Percentiles rank a stretch among this genome's conserved stretches.
These are phyloP conservation scores for Eulemur mongoz DNA, from an alignment of 2,797 vertebrate species.

Conservation along the genomic window DNA sequence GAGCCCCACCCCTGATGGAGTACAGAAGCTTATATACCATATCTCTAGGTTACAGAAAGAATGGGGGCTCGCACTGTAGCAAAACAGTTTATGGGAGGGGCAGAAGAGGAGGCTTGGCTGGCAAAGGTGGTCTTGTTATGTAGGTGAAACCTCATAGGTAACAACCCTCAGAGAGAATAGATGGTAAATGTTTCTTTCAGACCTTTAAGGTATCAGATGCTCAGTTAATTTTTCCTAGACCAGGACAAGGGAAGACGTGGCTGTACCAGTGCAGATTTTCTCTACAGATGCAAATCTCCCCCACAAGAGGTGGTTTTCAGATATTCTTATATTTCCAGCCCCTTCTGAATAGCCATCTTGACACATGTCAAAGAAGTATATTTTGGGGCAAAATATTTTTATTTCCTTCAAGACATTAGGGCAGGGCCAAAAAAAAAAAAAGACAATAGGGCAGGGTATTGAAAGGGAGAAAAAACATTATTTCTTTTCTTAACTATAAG, in stretches of 20 bases:
- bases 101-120: not conserved
- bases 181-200: not conserved
- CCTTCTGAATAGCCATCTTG: not conserved
- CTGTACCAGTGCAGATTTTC: not conserved
- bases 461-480: not conserved
- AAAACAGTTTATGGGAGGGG: not conserved
- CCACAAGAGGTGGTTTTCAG: not conserved
- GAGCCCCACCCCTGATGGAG: not conserved
- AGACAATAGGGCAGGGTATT: not conserved
- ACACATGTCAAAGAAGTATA: not conserved
- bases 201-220: not conserved
- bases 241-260: not conserved
- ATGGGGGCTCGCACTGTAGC: not conserved
- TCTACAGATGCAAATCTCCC: not conserved
- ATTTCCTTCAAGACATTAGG: not conserved
- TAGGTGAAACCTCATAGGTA: not conserved
- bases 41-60: not conserved
- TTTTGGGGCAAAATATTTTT: not conserved
- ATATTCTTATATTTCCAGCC: not conserved
- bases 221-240: not conserved
- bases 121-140: not conserved
- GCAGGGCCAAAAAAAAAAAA: not conserved
- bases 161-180: not conserved
- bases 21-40: not conserved
- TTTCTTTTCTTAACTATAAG: not conserved